These are phyloP conservation scores for Capricornis sumatraensis DNA, from an alignment of 2,113 vertebrate genomes.

Conservation along the genomic window DNA sequence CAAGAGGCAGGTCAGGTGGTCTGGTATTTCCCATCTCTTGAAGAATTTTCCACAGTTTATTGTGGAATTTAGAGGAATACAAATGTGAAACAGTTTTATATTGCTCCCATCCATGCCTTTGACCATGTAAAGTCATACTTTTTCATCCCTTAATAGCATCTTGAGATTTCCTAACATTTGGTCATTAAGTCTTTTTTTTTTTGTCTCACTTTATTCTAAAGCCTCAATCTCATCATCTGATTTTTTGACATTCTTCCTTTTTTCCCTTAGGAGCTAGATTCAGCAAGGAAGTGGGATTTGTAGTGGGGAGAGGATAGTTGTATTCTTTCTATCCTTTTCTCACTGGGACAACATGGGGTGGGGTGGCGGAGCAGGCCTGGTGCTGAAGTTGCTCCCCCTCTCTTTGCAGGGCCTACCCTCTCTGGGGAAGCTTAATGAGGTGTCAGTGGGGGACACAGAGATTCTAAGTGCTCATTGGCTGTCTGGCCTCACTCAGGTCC, in stretches of 20 bases:
- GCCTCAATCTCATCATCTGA: neutral
- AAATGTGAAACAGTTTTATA: neutral
- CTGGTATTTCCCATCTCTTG: neutral
- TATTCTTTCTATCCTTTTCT: neutral
- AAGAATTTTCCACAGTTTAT: neutral
- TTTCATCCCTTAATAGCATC: neutral
- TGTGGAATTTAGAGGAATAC: neutral
- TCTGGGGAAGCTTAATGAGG: neutral
- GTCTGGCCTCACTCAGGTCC: neutral
- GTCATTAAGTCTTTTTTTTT: neutral
- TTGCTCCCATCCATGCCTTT: neutral
- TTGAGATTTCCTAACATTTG: neutral
- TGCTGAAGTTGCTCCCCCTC: neutral
- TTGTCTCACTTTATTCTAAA: neutral
- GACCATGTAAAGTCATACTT: neutral
- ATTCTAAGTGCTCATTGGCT: neutral
- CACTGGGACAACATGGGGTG: fast-evolving
- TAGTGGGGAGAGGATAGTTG: neutral
- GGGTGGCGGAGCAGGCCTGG: neutral
- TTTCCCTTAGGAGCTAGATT: neutral
- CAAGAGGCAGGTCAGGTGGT: too few species aligned
- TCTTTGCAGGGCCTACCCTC: too few species aligned
- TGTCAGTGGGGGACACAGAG: neutral
- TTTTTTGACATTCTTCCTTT: neutral
- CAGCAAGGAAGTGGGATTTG: neutral